Conservation (phyloP, 2,797 vertebrate genomes). For the Cyclura pinguis region DNA sequence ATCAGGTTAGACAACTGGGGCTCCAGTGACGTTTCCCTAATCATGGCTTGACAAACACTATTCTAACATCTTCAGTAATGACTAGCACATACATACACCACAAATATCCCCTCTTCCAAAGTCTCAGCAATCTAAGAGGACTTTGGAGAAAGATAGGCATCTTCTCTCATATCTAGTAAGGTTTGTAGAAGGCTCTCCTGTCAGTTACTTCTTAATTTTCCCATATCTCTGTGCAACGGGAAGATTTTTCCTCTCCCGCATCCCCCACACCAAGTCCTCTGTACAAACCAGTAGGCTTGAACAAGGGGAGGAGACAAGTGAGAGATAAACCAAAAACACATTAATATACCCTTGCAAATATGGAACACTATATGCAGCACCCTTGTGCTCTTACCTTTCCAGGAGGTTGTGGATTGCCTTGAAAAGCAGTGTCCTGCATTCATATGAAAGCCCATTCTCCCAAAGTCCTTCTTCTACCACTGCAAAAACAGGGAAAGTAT, state of each 20-base stretch:
- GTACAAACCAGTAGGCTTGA: background rate
- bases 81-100: background rate
- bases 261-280: no score
- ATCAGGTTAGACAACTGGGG: background rate
- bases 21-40: background rate
- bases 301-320: background rate
- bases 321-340: no score
- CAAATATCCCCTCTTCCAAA: background rate
- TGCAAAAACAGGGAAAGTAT: conserved; percentile 70
- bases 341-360: background rate
- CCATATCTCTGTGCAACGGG: background rate
- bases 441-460: conserved; percentile 97
- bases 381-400: conserved; percentile 88
- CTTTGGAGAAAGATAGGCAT: background rate
- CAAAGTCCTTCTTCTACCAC: conserved; percentile 96
- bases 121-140: background rate
- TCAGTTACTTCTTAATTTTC: no score
- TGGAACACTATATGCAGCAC: conserved; percentile 3
- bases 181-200: background rate
- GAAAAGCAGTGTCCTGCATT: conserved; percentile 97
- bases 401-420: conserved; percentile 98
- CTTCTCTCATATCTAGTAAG: background rate
- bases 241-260: background rate
- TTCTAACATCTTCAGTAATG: no score
- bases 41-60: background rate